phyloP scores from a whole-genome alignment of 2,888 invertebrate genomes.

The Stegophylla sp. region DNA sequence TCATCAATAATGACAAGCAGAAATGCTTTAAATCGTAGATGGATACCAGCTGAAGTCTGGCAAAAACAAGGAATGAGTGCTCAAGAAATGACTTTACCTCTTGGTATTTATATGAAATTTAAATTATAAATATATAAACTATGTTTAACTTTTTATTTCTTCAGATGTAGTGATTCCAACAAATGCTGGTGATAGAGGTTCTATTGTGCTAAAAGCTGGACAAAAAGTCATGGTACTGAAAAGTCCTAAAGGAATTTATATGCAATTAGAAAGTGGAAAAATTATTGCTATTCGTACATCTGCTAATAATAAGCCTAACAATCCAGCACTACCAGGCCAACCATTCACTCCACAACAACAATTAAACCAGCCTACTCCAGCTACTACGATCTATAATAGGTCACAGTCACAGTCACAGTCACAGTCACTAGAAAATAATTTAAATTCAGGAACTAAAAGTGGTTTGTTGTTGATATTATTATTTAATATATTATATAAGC shows the following conservation, averaged over 20 bases:
- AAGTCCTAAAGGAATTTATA: slow-evolving; percentile 94
- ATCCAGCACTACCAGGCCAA: slow-evolving; percentile 11
- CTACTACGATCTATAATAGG: no score
- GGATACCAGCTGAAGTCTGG: slow-evolving; percentile 92
- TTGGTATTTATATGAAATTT: slow-evolving; percentile 68
- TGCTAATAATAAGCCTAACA: slow-evolving; percentile 67
- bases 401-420: neutral
- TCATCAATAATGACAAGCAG: slow-evolving; percentile 59
- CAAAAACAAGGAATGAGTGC: slow-evolving; percentile 93
- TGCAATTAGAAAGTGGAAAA: slow-evolving; percentile 92
- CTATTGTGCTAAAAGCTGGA: slow-evolving; percentile 89
- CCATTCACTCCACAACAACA: slow-evolving; percentile 10
- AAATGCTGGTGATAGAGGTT: slow-evolving; percentile 86
- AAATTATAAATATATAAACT: neutral
- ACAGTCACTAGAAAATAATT: slow-evolving; percentile 34
- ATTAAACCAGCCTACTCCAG: neutral
- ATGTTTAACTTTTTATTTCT: neutral
- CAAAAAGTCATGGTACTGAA: slow-evolving; percentile 93
- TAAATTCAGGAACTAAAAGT: slow-evolving; percentile 30
- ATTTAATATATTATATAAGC: neutral
- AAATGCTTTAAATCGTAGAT: slow-evolving; percentile 68
- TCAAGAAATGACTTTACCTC: slow-evolving; percentile 90
- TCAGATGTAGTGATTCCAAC: slow-evolving; percentile 91
- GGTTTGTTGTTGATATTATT: slow-evolving; percentile 24
- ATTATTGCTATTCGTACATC: slow-evolving; percentile 89